Percentiles rank a stretch among this genome's conserved stretches.
phyloP scores from a whole-genome alignment of 30 jellyfish, hydroid and myxozoan genomes.

The Clytia hemisphaerica region DNA sequence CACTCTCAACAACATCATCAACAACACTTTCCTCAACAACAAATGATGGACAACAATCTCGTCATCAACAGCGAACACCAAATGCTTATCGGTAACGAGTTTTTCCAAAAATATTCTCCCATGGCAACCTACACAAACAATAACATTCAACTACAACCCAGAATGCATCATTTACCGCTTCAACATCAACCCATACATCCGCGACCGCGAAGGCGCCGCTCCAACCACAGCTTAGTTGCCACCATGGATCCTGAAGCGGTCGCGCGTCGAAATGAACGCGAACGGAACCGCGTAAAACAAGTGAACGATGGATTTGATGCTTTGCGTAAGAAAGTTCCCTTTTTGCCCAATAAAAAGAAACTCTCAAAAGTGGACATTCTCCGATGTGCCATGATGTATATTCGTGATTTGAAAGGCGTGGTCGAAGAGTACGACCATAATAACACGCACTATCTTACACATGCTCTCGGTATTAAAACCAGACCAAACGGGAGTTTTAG shows the following conservation, averaged over 20 bases:
- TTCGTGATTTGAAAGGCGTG: constrained; percentile 59
- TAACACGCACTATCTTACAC: too few relatives aligned
- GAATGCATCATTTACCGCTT: too few relatives aligned
- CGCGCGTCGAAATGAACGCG: constrained; percentile 90
- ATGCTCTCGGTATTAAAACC: too few relatives aligned
- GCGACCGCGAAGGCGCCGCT: constrained; percentile 52
- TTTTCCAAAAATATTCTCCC: constrained; percentile 26
- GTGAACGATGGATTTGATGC: constrained; percentile 90
- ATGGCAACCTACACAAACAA: constrained; percentile 7
- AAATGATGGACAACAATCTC: too few relatives aligned
- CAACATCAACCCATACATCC: constrained; percentile 1
- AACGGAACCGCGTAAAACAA: constrained; percentile 88
- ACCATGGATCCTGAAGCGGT: constrained; percentile 98
- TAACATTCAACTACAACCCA: neutral
- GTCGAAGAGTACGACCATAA: constrained; percentile 43
- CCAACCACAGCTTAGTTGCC: constrained; percentile 79
- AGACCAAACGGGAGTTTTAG: too few relatives aligned
- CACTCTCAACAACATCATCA: too few relatives aligned
- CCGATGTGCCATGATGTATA: constrained; percentile 79
- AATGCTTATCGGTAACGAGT: constrained; percentile 2
- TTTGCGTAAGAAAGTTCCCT: constrained; percentile 71
- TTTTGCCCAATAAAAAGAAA: constrained; percentile 78
- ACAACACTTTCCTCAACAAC: too few relatives aligned
- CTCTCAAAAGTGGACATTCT: constrained; percentile 87
- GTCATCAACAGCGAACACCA: too few relatives aligned